Conservation (phyloP, 2,113 vertebrate genomes). For the Panthera uncia region DNA sequence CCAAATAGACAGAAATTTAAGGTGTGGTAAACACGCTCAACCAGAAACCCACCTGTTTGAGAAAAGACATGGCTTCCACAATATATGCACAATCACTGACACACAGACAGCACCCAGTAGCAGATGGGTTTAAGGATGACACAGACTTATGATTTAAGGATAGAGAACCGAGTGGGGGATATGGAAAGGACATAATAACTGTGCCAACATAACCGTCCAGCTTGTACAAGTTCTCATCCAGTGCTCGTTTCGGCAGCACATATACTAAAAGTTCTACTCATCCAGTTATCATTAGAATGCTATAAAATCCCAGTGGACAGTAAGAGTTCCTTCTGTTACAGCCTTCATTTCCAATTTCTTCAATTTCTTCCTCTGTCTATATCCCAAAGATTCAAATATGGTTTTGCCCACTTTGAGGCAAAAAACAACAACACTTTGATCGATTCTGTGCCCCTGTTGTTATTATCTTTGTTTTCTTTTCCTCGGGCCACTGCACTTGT, state of each 20-base stretch:
- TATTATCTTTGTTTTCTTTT: neutral
- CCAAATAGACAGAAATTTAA: neutral
- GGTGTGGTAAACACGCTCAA: neutral
- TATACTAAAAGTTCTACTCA: neutral
- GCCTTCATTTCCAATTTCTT: slow-evolving; percentile 5
- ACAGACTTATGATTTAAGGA: fast-evolving
- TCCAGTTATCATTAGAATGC: neutral
- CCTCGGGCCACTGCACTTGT: neutral
- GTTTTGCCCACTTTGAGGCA: neutral
- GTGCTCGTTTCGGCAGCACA: no score
- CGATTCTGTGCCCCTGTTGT: neutral
- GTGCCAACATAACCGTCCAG: neutral
- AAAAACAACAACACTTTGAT: neutral
- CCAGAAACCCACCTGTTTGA: neutral
- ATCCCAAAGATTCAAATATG: neutral
- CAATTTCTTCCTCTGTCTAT: neutral
- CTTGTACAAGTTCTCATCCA: neutral
- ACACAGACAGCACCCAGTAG: neutral
- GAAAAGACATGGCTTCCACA: neutral
- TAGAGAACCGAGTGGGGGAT: neutral
- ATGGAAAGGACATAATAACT: neutral
- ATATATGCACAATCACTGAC: neutral
- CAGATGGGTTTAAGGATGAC: neutral
- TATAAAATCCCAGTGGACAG: neutral
- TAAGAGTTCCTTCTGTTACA: neutral